Percentiles rank a stretch among this genome's conserved stretches.
Conservation (phyloP, 2,113 vertebrate genomes). For the Nannobrachium achirus region DNA sequence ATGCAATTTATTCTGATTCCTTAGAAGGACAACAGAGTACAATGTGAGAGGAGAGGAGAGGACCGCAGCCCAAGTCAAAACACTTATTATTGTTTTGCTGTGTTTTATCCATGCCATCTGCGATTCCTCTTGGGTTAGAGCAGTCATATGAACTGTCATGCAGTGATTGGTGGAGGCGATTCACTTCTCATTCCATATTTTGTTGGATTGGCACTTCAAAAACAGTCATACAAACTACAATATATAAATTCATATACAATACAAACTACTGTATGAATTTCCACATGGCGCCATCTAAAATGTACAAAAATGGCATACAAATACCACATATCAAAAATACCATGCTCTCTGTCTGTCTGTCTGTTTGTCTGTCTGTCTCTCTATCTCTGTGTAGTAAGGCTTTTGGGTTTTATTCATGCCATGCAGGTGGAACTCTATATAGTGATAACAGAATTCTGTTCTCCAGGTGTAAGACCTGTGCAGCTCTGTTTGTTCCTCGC, state of each 20-base stretch:
- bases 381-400: slow-evolving; percentile 61
- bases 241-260: slow-evolving; percentile 23
- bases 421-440: slow-evolving; percentile 31
- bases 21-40: slow-evolving; percentile 26
- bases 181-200: slow-evolving; percentile 11
- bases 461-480: slow-evolving; percentile 37
- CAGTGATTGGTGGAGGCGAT: neutral
- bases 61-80: slow-evolving; percentile 19
- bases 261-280: slow-evolving; percentile 11
- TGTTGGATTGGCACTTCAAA: slow-evolving; percentile 48
- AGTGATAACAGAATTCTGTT: slow-evolving; percentile 22
- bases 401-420: slow-evolving; percentile 66
- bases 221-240: slow-evolving; percentile 38
- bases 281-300: slow-evolving; percentile 9
- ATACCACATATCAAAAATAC: slow-evolving; percentile 17
- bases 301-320: slow-evolving; percentile 43
- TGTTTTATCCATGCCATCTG: neutral
- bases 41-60: neutral
- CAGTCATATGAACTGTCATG: neutral
- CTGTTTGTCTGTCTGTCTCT: neutral
- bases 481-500: slow-evolving; percentile 31
- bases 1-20: slow-evolving; percentile 37
- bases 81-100: neutral
- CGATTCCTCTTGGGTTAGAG: neutral
- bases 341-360: too few relatives aligned